A percentile compares a stretch with the other conserved stretches of the same genome.
These are phyloP conservation scores for Eupithecia exiguata DNA, from an alignment of 2,888 invertebrate species.

Conservation along the genomic window DNA sequence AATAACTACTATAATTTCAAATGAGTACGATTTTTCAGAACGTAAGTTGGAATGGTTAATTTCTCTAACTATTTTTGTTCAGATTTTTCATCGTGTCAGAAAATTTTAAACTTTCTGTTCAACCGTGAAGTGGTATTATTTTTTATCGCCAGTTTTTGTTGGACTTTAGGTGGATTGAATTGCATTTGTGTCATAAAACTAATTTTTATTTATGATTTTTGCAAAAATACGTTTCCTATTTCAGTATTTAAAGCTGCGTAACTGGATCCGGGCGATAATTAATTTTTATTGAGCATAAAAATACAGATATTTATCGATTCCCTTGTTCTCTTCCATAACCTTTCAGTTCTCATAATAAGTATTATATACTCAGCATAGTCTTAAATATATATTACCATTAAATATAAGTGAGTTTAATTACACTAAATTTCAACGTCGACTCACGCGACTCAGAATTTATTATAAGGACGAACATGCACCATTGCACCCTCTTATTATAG, in stretches of 20 bases:
- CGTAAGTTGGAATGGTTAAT: background rate
- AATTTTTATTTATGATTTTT: background rate
- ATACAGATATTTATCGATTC: background rate
- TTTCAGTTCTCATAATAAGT: background rate
- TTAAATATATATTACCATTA: background rate
- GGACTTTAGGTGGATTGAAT: background rate
- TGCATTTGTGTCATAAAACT: background rate
- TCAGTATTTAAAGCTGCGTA: background rate
- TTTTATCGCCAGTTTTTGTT: background rate
- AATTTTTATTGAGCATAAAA: background rate
- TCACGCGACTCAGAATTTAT: constrained; percentile 50
- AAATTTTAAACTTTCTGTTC: background rate
- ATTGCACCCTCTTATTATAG: constrained; percentile 52
- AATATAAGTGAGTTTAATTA: constrained; percentile 10
- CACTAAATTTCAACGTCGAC: constrained; percentile 11
- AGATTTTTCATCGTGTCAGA: background rate
- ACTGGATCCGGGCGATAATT: background rate
- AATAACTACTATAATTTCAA: background rate
- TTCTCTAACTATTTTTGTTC: background rate
- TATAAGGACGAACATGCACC: constrained; percentile 31
- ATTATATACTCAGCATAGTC: background rate
- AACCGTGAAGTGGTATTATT: background rate
- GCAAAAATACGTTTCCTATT: background rate
- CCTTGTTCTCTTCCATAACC: background rate
- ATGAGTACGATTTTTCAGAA: background rate